Evolutionary conservation across 1,140 invertebrate genomes (phyloP).

Genomic region (Oncopeltus fasciatus): DNA sequence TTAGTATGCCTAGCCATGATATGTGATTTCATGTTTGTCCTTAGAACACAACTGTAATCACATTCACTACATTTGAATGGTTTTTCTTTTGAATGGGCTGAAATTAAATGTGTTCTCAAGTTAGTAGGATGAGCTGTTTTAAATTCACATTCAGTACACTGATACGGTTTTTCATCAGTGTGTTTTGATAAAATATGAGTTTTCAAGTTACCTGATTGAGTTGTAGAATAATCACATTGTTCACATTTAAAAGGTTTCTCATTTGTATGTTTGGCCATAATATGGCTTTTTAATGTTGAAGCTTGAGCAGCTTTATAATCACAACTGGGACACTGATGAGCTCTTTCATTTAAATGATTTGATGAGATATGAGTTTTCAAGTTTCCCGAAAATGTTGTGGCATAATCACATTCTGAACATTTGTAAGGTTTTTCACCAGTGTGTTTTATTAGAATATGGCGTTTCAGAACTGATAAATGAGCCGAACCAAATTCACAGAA

Average conservation of each 20-base stretch:
- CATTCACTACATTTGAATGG: background rate
- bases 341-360: background rate
- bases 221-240: background rate
- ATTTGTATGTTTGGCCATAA: background rate
- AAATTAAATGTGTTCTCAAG: background rate
- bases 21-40: background rate
- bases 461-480: background rate
- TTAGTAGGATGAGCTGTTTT: background rate
- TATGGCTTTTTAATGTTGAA: background rate
- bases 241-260: background rate
- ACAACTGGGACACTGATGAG: background rate
- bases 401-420: background rate
- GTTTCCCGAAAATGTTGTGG: background rate
- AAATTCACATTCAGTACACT: background rate
- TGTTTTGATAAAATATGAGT: background rate
- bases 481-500: background rate
- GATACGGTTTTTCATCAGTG: background rate
- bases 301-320: background rate
- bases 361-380: background rate
- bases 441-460: background rate
- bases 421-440: background rate
- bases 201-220: background rate
- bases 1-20: conserved; percentile 1
- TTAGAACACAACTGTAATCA: background rate
- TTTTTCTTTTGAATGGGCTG: background rate